A percentile compares a stretch with the other conserved stretches of the same genome.
Evolutionary conservation across 92 coral and sea anemone species (phyloP).

Genomic region (Meandrina meandrites): DNA sequence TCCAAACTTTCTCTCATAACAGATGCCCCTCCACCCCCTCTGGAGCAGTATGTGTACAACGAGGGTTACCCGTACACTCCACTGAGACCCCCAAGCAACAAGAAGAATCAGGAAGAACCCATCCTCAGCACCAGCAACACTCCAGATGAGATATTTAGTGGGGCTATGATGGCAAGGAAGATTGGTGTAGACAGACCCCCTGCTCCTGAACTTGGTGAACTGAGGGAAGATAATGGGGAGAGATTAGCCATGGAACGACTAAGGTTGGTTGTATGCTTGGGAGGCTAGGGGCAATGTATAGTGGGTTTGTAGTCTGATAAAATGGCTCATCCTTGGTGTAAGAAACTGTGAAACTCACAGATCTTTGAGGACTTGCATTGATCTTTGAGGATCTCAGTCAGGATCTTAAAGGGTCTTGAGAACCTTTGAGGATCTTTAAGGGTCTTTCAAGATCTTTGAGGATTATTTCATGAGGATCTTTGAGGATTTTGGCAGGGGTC

Average conservation of each 20-base stretch:
- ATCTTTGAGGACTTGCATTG: too few species aligned
- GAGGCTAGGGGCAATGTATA: background rate
- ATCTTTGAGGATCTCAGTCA: too few species aligned
- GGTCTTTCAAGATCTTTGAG: too few species aligned
- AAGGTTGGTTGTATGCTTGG: constrained; percentile 40
- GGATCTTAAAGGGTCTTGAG: too few species aligned
- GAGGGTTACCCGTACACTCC: constrained; percentile 81
- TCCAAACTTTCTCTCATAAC: constrained; percentile 76
- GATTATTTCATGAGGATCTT: too few species aligned
- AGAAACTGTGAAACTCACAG: too few species aligned
- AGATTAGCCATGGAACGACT: constrained; percentile 78
- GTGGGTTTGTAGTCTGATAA: background rate
- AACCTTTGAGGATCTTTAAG: too few species aligned
- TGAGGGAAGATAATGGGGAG: constrained; percentile 83
- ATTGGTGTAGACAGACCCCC: constrained; percentile 76
- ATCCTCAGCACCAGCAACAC: constrained; percentile 45
- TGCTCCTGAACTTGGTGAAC: constrained; percentile 43
- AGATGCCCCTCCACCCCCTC: constrained; percentile 90
- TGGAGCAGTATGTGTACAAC: constrained; percentile 87
- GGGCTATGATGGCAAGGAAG: constrained; percentile 83
- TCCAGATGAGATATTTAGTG: constrained; percentile 81
- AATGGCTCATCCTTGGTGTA: too few species aligned
- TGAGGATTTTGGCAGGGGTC: too few species aligned
- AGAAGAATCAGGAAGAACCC: constrained; percentile 47
- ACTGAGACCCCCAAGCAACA: constrained; percentile 70